A percentile compares a stretch with the other conserved stretches of the same genome.
Conservation (phyloP, 53 echinoderm and acorn worm genomes). For the Holothuria leucospilota region DNA sequence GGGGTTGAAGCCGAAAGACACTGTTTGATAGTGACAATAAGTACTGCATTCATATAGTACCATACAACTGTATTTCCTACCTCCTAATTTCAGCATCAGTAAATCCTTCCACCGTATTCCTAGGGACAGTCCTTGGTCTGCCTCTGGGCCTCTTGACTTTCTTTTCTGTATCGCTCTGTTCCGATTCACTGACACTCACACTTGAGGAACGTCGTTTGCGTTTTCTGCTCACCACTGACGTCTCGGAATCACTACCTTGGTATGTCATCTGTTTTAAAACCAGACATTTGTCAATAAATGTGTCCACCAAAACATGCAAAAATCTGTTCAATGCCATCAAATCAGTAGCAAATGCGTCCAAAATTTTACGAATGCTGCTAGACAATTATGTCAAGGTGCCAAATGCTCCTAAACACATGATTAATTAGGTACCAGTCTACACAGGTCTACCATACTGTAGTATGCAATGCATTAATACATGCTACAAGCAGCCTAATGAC, state of each 20-base stretch:
- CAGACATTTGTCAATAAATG: neutral
- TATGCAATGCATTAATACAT: too few species aligned
- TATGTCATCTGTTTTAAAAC: conserved; percentile 86
- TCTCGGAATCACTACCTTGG: conserved; percentile 91
- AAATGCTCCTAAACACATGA: too few species aligned
- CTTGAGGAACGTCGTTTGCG: conserved; percentile 75
- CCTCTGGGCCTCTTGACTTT: conserved; percentile 89
- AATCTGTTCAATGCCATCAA: too few species aligned
- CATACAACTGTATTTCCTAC: conserved; percentile 32
- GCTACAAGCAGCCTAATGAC: too few species aligned
- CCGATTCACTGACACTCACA: conserved; percentile 76
- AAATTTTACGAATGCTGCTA: too few species aligned
- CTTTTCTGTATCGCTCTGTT: conserved; percentile 83
- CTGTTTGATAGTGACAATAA: too few species aligned
- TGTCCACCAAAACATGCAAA: neutral
- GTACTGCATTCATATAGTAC: too few species aligned
- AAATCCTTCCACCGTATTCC: conserved; percentile 88
- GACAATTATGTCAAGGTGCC: too few species aligned
- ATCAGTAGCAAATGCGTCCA: too few species aligned
- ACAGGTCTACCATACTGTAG: too few species aligned
- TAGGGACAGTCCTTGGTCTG: conserved; percentile 78
- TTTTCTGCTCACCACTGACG: conserved; percentile 70
- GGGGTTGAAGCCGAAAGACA: too few species aligned
- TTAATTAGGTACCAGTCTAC: too few species aligned
- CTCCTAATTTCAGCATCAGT: conserved; percentile 95